These are phyloP conservation scores for Uromys caudimaculatus DNA, from an alignment of 2,797 vertebrate genomes.

Conservation along the genomic window DNA sequence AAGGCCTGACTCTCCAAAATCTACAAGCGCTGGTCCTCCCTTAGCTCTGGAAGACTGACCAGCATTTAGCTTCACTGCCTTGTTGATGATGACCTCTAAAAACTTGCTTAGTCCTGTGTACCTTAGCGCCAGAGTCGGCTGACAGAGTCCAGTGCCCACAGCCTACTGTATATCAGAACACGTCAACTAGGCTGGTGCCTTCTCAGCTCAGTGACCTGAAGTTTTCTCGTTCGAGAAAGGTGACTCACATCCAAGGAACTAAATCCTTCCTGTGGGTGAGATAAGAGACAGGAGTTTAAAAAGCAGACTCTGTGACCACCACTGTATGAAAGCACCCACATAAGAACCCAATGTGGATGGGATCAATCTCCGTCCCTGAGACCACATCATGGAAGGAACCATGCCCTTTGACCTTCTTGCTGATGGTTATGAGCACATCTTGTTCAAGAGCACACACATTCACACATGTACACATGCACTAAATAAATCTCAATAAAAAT, in stretches of 20 bases:
- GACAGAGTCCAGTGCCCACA: neutral
- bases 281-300: constrained; percentile 14
- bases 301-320: neutral
- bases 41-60: neutral
- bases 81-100: neutral
- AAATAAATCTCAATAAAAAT: neutral
- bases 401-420: too few species aligned
- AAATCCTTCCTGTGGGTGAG: constrained; percentile 28
- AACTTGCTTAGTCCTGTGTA: neutral
- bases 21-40: neutral
- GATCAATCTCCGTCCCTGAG: neutral
- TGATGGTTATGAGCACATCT: neutral
- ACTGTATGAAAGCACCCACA: constrained; percentile 7
- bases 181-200: neutral
- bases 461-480: neutral
- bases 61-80: neutral
- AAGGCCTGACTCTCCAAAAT: neutral
- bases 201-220: neutral
- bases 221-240: neutral
- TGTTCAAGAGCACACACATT: too few species aligned
- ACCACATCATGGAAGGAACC: neutral
- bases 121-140: neutral
- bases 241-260: neutral
- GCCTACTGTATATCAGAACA: neutral
- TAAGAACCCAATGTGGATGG: neutral